Conservation (phyloP, 2,113 vertebrate species). For the Neopipo cinnamomea region DNA sequence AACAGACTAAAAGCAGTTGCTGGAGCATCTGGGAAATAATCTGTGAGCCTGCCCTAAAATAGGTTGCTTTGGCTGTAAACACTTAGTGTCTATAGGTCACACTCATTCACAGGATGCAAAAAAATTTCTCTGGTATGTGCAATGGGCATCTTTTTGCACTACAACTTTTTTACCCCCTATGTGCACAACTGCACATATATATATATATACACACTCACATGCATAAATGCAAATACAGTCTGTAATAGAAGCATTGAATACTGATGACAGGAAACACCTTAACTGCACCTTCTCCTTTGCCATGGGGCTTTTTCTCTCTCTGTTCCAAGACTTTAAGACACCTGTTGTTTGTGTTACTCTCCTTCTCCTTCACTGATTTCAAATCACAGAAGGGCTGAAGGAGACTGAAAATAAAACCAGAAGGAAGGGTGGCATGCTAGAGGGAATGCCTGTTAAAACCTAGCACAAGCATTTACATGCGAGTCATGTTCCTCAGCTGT, state of each 20-base stretch:
- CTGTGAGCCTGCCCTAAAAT: neutral
- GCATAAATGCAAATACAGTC: neutral
- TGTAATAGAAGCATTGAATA: neutral
- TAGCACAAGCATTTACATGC: neutral
- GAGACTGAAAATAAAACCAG: constrained; percentile 33
- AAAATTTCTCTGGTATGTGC: neutral
- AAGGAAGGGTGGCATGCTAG: neutral
- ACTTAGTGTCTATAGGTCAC: neutral
- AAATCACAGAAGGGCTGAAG: constrained; percentile 31
- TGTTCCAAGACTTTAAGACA: neutral
- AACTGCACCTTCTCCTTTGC: neutral
- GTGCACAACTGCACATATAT: neutral
- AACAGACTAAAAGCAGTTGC: neutral
- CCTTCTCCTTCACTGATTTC: constrained; percentile 26
- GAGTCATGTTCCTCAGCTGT: neutral
- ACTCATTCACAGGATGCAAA: neutral
- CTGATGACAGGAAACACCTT: neutral
- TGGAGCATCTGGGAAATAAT: neutral
- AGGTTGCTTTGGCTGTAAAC: neutral
- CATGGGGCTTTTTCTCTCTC: neutral
- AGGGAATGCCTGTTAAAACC: constrained; percentile 15
- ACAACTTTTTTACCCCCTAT: neutral
- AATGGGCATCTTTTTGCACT: neutral
- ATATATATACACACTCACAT: neutral
- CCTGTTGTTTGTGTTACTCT: constrained; percentile 36